A percentile compares a stretch with the other conserved stretches of the same genome.
phyloP scores from a whole-genome alignment of 2,888 invertebrate genomes.

The Dynastes tityus region DNA sequence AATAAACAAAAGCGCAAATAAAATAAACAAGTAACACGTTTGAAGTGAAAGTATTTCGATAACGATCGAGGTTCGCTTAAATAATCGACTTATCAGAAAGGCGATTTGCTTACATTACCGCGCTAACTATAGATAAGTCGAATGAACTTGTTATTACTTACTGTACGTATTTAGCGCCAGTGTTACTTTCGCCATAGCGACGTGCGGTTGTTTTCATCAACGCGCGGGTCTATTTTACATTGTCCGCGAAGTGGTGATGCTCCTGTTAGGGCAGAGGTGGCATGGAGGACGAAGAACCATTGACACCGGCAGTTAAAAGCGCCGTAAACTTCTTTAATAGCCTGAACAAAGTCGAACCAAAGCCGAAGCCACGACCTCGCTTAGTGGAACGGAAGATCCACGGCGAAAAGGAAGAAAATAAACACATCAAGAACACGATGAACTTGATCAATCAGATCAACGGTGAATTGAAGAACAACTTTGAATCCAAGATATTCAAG shows the following conservation, averaged over 20 bases:
- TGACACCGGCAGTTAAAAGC: conserved; percentile 55
- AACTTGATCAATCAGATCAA: conserved; percentile 42
- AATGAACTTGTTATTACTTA: conserved; percentile 31
- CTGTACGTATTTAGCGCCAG: conserved; percentile 23
- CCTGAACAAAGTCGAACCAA: conserved; percentile 49
- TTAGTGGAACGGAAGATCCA: conserved; percentile 26
- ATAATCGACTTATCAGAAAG: conserved; percentile 25
- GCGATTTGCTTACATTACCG: conserved; percentile 3
- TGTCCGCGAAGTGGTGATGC: conserved; percentile 30
- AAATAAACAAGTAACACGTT: conserved; percentile 5
- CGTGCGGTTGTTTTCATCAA: conserved; percentile 31
- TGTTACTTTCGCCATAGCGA: conserved; percentile 26
- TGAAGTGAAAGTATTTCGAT: conserved; percentile 29
- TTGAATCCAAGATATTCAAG: conserved; percentile 38
- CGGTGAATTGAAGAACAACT: conserved; percentile 34
- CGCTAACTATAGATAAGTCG: conserved; percentile 30
- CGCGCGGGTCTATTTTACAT: conserved; percentile 8
- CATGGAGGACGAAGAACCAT: conserved; percentile 54
- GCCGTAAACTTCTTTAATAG: conserved; percentile 56
- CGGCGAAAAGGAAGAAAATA: background rate
- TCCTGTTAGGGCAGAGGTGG: background rate
- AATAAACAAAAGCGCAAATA: conserved; percentile 24
- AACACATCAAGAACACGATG: conserved; percentile 41
- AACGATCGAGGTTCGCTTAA: conserved; percentile 8
- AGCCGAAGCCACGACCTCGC: conserved; percentile 43